A percentile compares a stretch with the other conserved stretches of the same genome.
Conservation (phyloP, 2,797 vertebrate genomes). For the Rhynchotus rufescens region DNA sequence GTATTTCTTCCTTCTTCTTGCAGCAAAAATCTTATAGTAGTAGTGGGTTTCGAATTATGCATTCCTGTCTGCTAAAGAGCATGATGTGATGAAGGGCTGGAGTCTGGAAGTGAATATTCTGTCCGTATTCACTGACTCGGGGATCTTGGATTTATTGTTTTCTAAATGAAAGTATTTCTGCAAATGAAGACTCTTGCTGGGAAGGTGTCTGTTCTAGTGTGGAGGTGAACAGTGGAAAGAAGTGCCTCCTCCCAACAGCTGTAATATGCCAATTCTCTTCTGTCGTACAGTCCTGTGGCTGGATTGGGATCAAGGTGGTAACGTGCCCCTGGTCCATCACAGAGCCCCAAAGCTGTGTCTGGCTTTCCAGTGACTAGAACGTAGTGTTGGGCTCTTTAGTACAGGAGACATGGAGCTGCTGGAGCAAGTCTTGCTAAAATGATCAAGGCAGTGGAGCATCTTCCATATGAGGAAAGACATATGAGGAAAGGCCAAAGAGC, state of each 20-base stretch:
- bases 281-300: not conserved
- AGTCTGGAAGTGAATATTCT: not conserved
- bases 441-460: too few relatives aligned
- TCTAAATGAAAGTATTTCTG: not conserved
- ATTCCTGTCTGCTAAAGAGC: not conserved
- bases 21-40: not conserved
- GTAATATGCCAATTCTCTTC: fast-evolving
- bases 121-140: not conserved
- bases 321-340: too few relatives aligned
- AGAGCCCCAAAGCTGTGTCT: too few relatives aligned
- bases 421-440: too few relatives aligned
- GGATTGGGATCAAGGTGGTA: too few relatives aligned
- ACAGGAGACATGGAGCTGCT: too few relatives aligned
- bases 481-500: too few relatives aligned
- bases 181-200: not conserved
- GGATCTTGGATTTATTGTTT: not conserved
- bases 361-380: not conserved
- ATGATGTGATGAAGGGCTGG: not conserved
- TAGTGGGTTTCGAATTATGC: not conserved
- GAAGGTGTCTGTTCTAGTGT: not conserved
- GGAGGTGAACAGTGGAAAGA: not conserved
- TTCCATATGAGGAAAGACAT: too few relatives aligned
- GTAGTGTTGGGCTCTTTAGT: too few relatives aligned
- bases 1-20: not conserved
- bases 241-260: not conserved